phyloP scores from a whole-genome alignment of 2,888 invertebrate species.

The Phortica magna region DNA sequence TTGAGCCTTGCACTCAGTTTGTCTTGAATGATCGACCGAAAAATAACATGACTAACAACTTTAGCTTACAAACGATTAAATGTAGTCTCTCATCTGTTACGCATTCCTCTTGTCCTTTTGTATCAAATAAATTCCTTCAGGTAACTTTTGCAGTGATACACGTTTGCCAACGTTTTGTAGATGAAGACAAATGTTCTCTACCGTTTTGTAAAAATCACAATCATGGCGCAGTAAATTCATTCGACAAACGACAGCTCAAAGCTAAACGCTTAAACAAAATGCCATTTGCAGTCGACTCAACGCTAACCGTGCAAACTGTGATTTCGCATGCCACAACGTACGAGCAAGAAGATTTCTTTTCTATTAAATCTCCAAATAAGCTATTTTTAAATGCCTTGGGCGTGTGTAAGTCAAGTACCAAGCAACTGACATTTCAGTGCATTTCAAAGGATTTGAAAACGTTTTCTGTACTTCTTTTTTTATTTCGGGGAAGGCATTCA shows the following conservation, averaged over 20 bases:
- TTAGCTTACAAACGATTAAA: neutral
- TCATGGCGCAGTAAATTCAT: conserved; percentile 66
- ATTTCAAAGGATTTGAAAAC: neutral
- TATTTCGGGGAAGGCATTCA: conserved; percentile 29
- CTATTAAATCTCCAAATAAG: conserved; percentile 25
- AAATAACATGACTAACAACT: neutral
- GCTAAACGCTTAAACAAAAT: conserved; percentile 23
- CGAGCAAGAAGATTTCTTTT: neutral
- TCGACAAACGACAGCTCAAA: conserved; percentile 42
- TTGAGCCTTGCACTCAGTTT: neutral
- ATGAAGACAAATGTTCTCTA: conserved; percentile 51
- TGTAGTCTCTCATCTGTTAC: neutral
- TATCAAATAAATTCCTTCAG: neutral
- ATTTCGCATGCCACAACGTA: neutral
- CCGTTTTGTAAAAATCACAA: conserved; percentile 58
- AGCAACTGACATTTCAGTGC: conserved; percentile 17
- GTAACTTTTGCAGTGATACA: neutral
- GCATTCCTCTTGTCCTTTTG: neutral
- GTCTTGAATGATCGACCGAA: neutral
- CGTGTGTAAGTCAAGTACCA: conserved; percentile 17
- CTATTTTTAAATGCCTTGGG: conserved; percentile 36
- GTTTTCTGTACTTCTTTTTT: no score
- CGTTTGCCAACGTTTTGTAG: conserved; percentile 41
- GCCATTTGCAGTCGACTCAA: conserved; percentile 3
- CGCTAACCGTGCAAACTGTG: neutral